Conservation (phyloP, 1,140 invertebrate genomes). For the Dinothrombium tinctorium region DNA sequence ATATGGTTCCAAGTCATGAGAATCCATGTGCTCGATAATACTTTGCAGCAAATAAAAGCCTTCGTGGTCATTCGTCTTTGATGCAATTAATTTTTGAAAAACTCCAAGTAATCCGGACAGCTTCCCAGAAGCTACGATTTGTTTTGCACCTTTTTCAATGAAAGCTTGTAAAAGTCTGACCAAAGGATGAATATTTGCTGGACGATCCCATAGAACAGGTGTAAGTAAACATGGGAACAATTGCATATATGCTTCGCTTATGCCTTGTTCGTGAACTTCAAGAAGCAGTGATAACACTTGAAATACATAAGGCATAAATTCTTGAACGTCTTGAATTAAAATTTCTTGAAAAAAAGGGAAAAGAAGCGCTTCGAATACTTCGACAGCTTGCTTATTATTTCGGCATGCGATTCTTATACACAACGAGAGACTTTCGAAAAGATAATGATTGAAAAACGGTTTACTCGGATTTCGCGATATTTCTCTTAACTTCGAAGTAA, state of each 20-base stretch:
- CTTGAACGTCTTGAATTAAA: conserved; percentile 75
- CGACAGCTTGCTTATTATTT: conserved; percentile 44
- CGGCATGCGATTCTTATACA: conserved; percentile 64
- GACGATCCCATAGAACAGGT: conserved; percentile 70
- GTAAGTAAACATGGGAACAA: conserved; percentile 65
- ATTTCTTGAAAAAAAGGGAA: conserved; percentile 85
- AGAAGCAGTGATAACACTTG: conserved; percentile 80
- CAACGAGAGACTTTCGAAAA: conserved; percentile 78
- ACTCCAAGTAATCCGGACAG: conserved; percentile 51
- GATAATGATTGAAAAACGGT: conserved; percentile 90
- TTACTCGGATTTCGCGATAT: conserved; percentile 84
- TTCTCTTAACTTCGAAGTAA: conserved; percentile 52
- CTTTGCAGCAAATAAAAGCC: conserved; percentile 72
- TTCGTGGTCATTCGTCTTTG: conserved; percentile 84
- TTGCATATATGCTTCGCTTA: conserved; percentile 60
- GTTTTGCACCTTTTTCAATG: conserved; percentile 41
- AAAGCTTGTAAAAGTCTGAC: conserved; percentile 67
- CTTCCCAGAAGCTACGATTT: conserved; percentile 42
- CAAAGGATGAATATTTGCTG: conserved; percentile 71
- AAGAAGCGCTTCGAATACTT: conserved; percentile 66
- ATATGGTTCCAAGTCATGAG: conserved; percentile 39
- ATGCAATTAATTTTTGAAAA: conserved; percentile 87
- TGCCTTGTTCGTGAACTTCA: conserved; percentile 39
- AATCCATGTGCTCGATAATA: conserved; percentile 46
- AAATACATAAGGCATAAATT: conserved; percentile 92